Percentiles rank a stretch among this genome's conserved stretches.
phyloP scores from a whole-genome alignment of 2,797 vertebrate genomes.

The Peromyscus eremicus region DNA sequence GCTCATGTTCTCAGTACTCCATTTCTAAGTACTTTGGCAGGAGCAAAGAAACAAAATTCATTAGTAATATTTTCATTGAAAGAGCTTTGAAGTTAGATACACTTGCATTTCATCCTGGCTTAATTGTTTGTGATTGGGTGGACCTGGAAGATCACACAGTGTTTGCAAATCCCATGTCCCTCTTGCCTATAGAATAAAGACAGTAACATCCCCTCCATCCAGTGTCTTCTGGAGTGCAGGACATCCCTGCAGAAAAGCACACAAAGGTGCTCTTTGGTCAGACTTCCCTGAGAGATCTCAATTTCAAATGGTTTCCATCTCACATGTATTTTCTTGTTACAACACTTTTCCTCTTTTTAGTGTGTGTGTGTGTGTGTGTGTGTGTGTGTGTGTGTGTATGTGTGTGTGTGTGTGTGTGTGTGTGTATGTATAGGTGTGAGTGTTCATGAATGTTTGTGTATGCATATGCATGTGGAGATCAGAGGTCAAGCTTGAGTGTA shows the following conservation, averaged over 20 bases:
- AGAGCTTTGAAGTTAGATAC: neutral
- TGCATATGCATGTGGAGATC: neutral
- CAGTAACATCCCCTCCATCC: neutral
- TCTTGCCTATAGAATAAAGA: neutral
- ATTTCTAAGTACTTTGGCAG: slow-evolving; percentile 8
- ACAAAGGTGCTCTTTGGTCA: neutral
- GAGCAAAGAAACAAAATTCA: neutral
- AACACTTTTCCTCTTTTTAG: neutral
- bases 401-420: neutral
- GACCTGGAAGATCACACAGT: neutral
- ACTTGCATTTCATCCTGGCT: neutral
- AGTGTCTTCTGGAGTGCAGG: neutral
- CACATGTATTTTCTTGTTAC: neutral
- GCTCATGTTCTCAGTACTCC: neutral
- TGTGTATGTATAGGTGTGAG: neutral
- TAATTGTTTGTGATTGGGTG: neutral
- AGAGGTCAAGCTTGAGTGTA: neutral
- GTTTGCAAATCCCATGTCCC: neutral
- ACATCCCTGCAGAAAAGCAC: neutral
- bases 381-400: too few species aligned
- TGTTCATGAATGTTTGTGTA: neutral
- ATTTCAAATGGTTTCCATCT: neutral
- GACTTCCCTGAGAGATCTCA: neutral
- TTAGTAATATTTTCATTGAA: slow-evolving; percentile 2
- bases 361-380: too few species aligned